Base-by-base conservation (phyloP, 1,140 invertebrate genomes). In the Hyles euphorbiae region DNA sequence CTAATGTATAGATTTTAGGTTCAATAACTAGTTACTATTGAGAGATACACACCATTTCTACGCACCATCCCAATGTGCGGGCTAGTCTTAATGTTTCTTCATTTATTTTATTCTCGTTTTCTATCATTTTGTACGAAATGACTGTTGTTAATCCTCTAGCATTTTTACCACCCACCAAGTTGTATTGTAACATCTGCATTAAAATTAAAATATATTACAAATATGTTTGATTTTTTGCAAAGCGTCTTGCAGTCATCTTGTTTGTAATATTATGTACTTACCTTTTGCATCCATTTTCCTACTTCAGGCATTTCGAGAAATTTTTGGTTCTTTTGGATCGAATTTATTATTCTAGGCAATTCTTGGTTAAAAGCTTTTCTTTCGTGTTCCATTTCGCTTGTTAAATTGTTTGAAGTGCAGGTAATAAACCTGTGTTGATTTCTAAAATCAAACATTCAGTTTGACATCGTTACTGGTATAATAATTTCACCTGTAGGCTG, bases 41-140 rank as follows among this genome's bases (percentile, higher is more conserved):
- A 40, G 22, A 22, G 22, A 40, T 40, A 40, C 4, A 88, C 90
- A 98, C 96, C 92, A 98, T 91, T 93, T 98, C 97, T 50, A 96
- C 91, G 84, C 96, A 98, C 97, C 97, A 99, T 50, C 96, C 97
- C 56, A 98, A 78, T 60, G 97, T 93, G 54, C 94, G 92, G 0
- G 95, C 94, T 33, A 93, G 69, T 68, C 92, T 91, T 11, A 97
- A 75, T 64, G 95, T 94, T 61, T 97, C 94, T 0, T 94, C 92
- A 0, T 93, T 95, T 1, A 94, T 81, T 56, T 90, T 90, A 36
- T 92, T 88, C 9, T 76, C 72, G 34, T 73, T 74, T 2, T 89
- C 89, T 2, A 98, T 78, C 69, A 93, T 91, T 79, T 93, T 93
- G 72, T 96, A 98, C 0, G 96, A 92, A 33, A 93, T 89, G 0